Evolutionary conservation across 2,113 vertebrate genomes (phyloP).

Genomic region (Festucalex cinctus): DNA sequence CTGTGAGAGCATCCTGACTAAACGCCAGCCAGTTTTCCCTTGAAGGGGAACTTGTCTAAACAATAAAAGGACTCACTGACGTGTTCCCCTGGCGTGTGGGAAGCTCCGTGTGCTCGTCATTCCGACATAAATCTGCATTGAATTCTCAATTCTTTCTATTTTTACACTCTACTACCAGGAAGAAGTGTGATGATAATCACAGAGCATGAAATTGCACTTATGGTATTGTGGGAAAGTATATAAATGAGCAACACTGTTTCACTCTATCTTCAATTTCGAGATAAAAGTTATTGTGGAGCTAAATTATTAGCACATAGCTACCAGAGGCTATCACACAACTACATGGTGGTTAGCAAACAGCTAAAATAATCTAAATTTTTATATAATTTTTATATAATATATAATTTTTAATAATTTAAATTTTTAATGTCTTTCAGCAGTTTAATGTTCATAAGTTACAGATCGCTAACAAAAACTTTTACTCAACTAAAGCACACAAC

Average conservation of each 20-base stretch:
- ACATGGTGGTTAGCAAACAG: not conserved
- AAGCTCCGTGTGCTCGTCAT: not conserved
- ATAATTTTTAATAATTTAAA: too few relatives aligned
- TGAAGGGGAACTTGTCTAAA: slow-evolving; percentile 10
- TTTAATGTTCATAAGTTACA: too few relatives aligned
- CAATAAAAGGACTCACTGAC: slow-evolving; percentile 5
- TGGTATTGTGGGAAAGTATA: not conserved
- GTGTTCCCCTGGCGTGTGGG: slow-evolving; percentile 5
- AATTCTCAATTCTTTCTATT: not conserved
- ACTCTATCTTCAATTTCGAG: not conserved
- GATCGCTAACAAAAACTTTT: too few relatives aligned
- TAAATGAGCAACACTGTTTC: not conserved
- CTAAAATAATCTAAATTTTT: too few relatives aligned
- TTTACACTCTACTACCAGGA: not conserved
- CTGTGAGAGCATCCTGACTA: not conserved
- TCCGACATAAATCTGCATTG: not conserved
- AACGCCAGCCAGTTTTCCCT: slow-evolving; percentile 7
- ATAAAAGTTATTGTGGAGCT: not conserved
- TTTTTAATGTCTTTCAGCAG: too few relatives aligned
- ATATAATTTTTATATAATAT: too few relatives aligned
- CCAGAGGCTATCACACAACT: too few relatives aligned
- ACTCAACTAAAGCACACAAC: too few relatives aligned
- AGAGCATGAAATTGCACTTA: not conserved
- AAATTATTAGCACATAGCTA: not conserved
- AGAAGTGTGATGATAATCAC: not conserved